Conservation (phyloP, 2,888 invertebrate genomes). For the Prosapia bicincta region DNA sequence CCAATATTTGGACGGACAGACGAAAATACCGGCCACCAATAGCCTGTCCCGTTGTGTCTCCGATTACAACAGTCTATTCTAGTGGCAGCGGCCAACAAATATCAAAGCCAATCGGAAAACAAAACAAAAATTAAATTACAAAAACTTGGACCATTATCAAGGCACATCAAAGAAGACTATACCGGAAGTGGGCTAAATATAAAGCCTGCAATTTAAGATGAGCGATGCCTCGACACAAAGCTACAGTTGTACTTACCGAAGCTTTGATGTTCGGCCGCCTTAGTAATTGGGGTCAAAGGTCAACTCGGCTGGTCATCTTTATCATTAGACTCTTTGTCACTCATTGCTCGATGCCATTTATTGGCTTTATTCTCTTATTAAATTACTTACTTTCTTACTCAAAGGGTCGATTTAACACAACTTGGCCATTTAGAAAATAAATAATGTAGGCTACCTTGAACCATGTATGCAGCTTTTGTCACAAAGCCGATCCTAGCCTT, state of each 20-base stretch:
- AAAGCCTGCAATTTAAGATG: not conserved
- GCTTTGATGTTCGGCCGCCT: not conserved
- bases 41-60: too few species aligned
- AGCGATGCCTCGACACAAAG: not conserved
- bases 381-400: too few species aligned
- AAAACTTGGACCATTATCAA: not conserved
- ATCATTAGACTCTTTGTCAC: not conserved
- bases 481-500: too few species aligned
- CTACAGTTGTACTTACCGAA: not conserved
- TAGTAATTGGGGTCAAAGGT: not conserved
- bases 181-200: not conserved
- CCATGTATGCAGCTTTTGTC: too few species aligned
- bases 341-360: not conserved
- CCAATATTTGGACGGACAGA: too few species aligned
- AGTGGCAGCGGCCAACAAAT: not conserved
- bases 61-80: not conserved
- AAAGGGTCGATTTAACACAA: too few species aligned
- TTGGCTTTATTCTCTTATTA: too few species aligned
- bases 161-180: not conserved
- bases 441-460: too few species aligned
- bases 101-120: not conserved
- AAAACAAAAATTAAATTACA: conserved; percentile 2
- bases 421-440: too few species aligned
- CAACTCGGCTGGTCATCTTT: not conserved
- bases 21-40: too few species aligned